A percentile compares a stretch with the other conserved stretches of the same genome.
These are phyloP conservation scores for Hylaea fasciaria DNA, from an alignment of 2,888 invertebrate species.

Conservation along the genomic window DNA sequence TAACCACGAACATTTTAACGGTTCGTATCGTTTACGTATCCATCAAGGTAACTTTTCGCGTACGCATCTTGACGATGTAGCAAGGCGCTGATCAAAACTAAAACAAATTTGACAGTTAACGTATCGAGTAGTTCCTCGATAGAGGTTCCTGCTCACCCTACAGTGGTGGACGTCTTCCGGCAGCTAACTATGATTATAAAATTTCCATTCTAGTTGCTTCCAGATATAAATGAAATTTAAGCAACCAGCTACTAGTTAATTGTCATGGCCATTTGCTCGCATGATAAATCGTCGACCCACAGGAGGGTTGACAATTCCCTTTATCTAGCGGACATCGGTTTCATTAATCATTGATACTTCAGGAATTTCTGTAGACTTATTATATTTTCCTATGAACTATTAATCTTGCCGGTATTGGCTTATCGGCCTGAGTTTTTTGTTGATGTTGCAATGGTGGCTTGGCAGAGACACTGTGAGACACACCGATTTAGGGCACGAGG, in stretches of 20 bases:
- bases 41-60: no score
- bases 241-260: constrained; percentile 35
- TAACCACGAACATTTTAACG: no score
- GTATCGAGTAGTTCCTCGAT: no score
- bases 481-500: no score
- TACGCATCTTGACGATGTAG: no score
- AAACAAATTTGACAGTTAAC: no score
- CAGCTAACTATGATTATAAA: no score
- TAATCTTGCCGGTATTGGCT: constrained; percentile 30
- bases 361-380: constrained; percentile 37
- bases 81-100: no score
- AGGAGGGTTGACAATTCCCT: constrained; percentile 41
- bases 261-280: constrained; percentile 46
- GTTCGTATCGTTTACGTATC: no score
- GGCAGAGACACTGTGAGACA: no score
- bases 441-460: constrained; percentile 2
- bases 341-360: constrained; percentile 54
- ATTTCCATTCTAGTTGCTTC: neutral
- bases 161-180: no score
- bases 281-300: constrained; percentile 50
- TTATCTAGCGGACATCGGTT: constrained; percentile 46
- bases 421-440: constrained; percentile 13
- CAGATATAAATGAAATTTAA: constrained; percentile 29
- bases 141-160: no score
- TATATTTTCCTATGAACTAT: constrained; percentile 32